phyloP scores from a whole-genome alignment of 2,888 invertebrate genomes.

The Drosophila mayaguana region DNA sequence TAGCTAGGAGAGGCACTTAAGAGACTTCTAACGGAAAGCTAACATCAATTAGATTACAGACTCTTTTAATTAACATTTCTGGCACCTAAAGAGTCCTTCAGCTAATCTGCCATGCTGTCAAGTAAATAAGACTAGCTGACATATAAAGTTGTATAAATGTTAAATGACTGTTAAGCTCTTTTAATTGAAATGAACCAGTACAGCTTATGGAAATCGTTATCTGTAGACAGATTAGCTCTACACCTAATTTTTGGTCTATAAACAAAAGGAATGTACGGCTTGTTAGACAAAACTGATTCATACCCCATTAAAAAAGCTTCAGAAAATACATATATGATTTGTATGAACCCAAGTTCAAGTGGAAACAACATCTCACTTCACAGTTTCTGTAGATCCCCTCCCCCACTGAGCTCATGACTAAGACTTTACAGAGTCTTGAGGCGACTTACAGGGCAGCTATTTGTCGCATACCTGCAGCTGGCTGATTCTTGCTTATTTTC shows the following conservation, averaged over 20 bases:
- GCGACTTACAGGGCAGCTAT: constrained; percentile 20
- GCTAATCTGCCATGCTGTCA: background rate
- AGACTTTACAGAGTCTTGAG: background rate
- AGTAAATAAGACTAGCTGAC: background rate
- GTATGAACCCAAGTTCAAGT: background rate
- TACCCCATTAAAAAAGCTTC: background rate
- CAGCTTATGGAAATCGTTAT: background rate
- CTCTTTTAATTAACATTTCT: background rate
- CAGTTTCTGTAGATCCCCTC: background rate
- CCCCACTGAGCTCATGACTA: background rate
- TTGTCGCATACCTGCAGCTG: background rate
- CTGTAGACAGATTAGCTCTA: background rate
- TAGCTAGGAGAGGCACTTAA: too few relatives aligned
- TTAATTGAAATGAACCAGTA: background rate
- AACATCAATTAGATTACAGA: background rate
- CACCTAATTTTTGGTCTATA: background rate
- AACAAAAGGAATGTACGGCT: background rate
- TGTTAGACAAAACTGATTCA: background rate
- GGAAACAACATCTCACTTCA: too few relatives aligned
- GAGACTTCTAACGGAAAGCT: background rate
- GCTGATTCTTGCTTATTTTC: constrained; percentile 26
- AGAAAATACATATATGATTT: too few relatives aligned
- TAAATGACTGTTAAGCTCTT: background rate
- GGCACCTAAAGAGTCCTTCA: background rate
- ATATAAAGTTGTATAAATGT: background rate